phyloP scores from a whole-genome alignment of 2,797 vertebrate species.

The Rallus crepitans region DNA sequence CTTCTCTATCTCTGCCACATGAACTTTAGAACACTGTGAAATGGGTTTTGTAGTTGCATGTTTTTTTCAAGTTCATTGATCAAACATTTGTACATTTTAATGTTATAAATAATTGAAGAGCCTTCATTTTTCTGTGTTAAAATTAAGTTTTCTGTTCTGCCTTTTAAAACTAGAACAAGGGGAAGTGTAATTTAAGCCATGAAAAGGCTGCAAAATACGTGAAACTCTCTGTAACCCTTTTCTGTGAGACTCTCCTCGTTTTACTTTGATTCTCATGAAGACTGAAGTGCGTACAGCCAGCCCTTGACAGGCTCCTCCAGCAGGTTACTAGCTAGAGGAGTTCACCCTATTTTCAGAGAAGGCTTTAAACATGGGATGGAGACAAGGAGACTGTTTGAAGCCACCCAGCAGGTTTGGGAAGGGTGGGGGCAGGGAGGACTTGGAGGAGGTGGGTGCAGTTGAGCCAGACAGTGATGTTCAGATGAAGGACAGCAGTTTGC shows the following conservation, averaged over 20 bases:
- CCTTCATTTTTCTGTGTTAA: constrained; percentile 74
- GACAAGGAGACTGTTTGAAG: constrained; percentile 71
- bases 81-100: constrained; percentile 81
- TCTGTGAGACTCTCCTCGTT: constrained; percentile 53
- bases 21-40: constrained; percentile 74
- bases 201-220: constrained; percentile 69
- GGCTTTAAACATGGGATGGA: constrained; percentile 50
- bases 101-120: constrained; percentile 79
- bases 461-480: not conserved
- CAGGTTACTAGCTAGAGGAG: constrained; percentile 68
- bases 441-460: constrained; percentile 28
- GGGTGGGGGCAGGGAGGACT: constrained; percentile 39
- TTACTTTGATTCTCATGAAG: constrained; percentile 70
- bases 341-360: constrained; percentile 64
- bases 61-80: constrained; percentile 77
- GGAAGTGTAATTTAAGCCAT: constrained; percentile 74
- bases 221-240: constrained; percentile 69
- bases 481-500: constrained; percentile 47
- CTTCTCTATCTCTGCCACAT: constrained; percentile 73
- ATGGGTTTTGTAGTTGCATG: constrained; percentile 75
- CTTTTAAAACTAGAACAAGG: constrained; percentile 76
- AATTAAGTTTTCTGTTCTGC: constrained; percentile 78
- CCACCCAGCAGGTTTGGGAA: constrained; percentile 47
- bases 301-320: constrained; percentile 67
- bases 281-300: constrained; percentile 57